phyloP scores from a whole-genome alignment of 2,888 invertebrate species.

The Caenorhabditis zanzibari region DNA sequence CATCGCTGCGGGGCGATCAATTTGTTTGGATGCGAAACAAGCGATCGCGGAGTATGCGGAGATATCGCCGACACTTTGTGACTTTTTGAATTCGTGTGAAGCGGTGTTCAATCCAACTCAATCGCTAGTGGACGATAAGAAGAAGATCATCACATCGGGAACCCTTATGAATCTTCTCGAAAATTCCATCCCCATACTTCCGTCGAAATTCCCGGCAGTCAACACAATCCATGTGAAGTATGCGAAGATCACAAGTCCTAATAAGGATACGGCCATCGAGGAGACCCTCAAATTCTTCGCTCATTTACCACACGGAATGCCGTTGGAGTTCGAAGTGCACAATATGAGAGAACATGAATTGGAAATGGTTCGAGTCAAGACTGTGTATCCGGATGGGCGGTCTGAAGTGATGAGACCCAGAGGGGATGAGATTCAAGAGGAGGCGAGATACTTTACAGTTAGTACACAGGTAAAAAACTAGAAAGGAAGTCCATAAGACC shows the following conservation, averaged over 20 bases:
- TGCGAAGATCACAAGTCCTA: slow-evolving; percentile 73
- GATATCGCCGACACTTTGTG: background rate
- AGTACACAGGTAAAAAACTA: slow-evolving; percentile 33
- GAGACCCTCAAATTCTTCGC: slow-evolving; percentile 74
- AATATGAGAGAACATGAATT: slow-evolving; percentile 73
- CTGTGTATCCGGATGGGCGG: slow-evolving; percentile 49
- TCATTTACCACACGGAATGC: slow-evolving; percentile 77
- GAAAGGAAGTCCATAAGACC: background rate
- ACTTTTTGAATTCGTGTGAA: background rate
- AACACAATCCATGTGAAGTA: slow-evolving; percentile 67
- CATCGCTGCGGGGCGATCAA: background rate
- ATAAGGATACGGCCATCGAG: slow-evolving; percentile 73
- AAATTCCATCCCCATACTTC: slow-evolving; percentile 49
- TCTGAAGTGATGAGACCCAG: slow-evolving; percentile 48
- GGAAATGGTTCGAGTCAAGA: slow-evolving; percentile 70
- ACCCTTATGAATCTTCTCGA: slow-evolving; percentile 36
- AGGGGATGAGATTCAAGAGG: slow-evolving; percentile 25
- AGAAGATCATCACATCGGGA: slow-evolving; percentile 57
- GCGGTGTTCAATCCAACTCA: background rate
- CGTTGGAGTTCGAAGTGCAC: slow-evolving; percentile 70
- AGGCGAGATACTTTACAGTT: slow-evolving; percentile 5
- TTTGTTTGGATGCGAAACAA: slow-evolving; percentile 3
- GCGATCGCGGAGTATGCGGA: background rate
- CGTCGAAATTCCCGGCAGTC: slow-evolving; percentile 60
- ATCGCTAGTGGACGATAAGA: slow-evolving; percentile 33